Evolutionary conservation across 2,888 invertebrate species (phyloP), one percentile per base, ranked within the genome.

Genomic region (Ophion ventricosus): DNA sequence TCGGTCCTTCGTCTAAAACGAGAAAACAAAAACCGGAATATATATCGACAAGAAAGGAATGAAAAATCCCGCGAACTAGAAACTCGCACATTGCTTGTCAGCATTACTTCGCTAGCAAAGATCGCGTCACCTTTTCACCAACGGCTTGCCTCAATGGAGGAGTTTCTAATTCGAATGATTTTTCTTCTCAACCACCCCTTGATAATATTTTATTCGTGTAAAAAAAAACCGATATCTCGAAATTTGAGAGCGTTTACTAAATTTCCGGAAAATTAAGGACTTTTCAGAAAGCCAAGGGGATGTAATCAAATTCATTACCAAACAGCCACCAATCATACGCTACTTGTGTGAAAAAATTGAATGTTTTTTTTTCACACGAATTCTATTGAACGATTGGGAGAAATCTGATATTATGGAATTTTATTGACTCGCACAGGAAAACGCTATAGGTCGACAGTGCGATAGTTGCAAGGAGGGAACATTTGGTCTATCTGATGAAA

Each of bases 371-470:
- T 49, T n/a, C n/a, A 17, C 49, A 0, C 17, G 49, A 17, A 35
- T 8, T 35, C 49, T 49, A 14, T 17, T 4, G 14, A 49, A 20
- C 11, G 20, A 57, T 57, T 17, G 11, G 25, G 49, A 59, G 3
- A 61, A 69, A 23, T 20, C 17, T 26, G n/a, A 25, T 17, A 59
- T 11, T 59, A 8, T 17, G 17, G 17, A 29, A 29, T 63, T 40
- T 29, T 0, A 14, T 17, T 75, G 20, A 10, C 25, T 23, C 54
- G 20, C 35, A 20, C 54, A 97, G 97, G 95, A 95, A 80, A 96
- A 98, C 89, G 98, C 97, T 0, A 95, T 96, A 8, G 99, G 99
- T 0, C 95, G 95, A 69, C 96, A 96, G 88, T 99, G 99, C 92
- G 96, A 97, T 90, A 93, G 94, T 20, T 99, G 99, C 93, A 95